Percentiles rank a stretch among this genome's conserved stretches.
Conservation (phyloP, 2,888 invertebrate genomes). For the Craniophora ligustri region DNA sequence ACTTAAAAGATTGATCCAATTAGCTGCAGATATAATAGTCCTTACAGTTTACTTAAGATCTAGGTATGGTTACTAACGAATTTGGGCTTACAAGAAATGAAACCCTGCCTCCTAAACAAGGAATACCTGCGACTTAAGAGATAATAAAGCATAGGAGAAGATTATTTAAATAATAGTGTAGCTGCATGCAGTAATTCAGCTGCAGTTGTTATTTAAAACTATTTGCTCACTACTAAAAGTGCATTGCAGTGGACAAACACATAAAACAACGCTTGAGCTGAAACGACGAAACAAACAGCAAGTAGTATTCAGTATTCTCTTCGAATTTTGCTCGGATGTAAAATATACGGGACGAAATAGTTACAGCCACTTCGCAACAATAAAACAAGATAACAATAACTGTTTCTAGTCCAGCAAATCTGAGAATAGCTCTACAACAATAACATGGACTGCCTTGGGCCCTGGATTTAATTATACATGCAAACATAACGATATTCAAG, state of each 20-base stretch:
- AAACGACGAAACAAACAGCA: constrained; percentile 11
- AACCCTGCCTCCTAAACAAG: too few species aligned
- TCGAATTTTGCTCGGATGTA: background rate
- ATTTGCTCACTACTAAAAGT: too few species aligned
- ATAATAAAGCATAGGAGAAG: too few species aligned
- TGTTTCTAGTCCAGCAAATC: constrained; percentile 31
- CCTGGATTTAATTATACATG: constrained; percentile 48
- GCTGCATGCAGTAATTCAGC: constrained; percentile 1
- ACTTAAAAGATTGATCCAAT: background rate
- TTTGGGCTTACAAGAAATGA: too few species aligned
- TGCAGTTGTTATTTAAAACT: too few species aligned
- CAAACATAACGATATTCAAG: constrained; percentile 42
- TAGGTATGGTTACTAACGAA: too few species aligned
- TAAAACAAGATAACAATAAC: constrained; percentile 30
- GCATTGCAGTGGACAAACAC: constrained; percentile 15
- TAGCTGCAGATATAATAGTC: background rate
- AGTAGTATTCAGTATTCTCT: background rate
- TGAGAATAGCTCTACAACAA: constrained; percentile 42
- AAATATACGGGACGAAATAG: constrained; percentile 12
- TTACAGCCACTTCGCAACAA: constrained; percentile 14
- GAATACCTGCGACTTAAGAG: too few species aligned
- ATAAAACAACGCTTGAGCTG: background rate
- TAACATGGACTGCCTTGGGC: constrained; percentile 36
- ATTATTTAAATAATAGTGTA: background rate
- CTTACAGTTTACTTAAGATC: too few species aligned